phyloP scores from a whole-genome alignment of 2,888 invertebrate species.

The Pyrrhosoma nymphula region DNA sequence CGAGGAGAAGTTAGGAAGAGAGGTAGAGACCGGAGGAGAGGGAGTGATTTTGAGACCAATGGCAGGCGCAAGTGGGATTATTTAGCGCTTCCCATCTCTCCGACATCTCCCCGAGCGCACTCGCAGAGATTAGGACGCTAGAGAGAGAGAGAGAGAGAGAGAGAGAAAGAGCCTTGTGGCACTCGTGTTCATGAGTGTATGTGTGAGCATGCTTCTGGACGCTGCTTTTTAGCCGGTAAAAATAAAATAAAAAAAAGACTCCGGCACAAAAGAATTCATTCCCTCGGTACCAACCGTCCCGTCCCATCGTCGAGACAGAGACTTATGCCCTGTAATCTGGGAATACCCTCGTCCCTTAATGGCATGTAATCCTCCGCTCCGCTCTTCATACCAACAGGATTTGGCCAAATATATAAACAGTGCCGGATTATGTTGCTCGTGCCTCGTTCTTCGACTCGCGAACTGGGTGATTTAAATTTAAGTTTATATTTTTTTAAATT shows the following conservation, averaged over 20 bases:
- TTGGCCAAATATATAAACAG: background rate
- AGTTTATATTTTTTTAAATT: background rate
- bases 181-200: background rate
- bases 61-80: background rate
- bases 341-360: background rate
- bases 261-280: background rate
- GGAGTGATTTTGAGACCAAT: background rate
- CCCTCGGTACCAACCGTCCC: background rate
- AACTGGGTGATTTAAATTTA: background rate
- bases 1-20: too few relatives aligned
- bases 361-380: background rate
- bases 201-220: background rate
- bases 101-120: background rate
- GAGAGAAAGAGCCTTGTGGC: too few relatives aligned
- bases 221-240: too few relatives aligned
- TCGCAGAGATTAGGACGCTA: background rate
- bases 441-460: background rate
- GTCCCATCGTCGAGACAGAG: background rate
- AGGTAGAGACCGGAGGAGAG: too few relatives aligned
- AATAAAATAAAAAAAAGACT: background rate
- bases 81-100: background rate
- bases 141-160: background rate
- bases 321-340: background rate
- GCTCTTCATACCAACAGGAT: background rate
- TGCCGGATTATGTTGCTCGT: background rate